A percentile compares a stretch with the other conserved stretches of the same genome.
These are phyloP conservation scores for Hydrotaea cyrtoneurina DNA, from an alignment of 2,888 invertebrate species.

Conservation along the genomic window DNA sequence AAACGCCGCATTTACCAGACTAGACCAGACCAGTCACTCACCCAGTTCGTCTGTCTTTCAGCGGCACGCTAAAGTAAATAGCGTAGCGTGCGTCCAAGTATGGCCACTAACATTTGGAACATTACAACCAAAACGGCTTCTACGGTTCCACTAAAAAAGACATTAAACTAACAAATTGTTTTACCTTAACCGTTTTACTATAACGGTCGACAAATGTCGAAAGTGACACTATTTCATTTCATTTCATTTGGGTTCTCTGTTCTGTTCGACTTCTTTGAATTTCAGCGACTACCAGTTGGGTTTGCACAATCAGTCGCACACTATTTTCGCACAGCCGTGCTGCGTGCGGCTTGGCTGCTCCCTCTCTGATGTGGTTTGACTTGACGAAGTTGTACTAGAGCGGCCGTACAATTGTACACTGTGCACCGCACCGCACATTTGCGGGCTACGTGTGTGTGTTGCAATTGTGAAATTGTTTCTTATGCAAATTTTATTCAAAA, in stretches of 20 bases:
- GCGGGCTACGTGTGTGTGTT: neutral
- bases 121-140: constrained; percentile 2
- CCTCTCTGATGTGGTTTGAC: too few relatives aligned
- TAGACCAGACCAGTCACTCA: too few relatives aligned
- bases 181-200: neutral
- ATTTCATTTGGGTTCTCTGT: neutral
- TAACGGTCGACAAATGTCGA: constrained; percentile 60
- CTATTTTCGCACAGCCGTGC: too few relatives aligned
- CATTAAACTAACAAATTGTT: too few relatives aligned
- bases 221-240: constrained; percentile 62
- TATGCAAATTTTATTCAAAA: constrained; percentile 24
- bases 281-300: neutral
- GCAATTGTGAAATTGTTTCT: constrained; percentile 25
- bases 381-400: too few relatives aligned
- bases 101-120: constrained; percentile 4
- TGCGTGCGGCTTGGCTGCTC: too few relatives aligned
- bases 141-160: too few relatives aligned
- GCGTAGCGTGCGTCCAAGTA: constrained; percentile 3
- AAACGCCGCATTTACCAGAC: neutral
- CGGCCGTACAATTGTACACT: too few relatives aligned
- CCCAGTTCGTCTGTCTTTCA: too few relatives aligned
- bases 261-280: neutral
- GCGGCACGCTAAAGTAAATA: too few relatives aligned
- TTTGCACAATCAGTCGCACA: neutral
- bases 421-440: too few relatives aligned